Base-by-base conservation (phyloP, 2,888 invertebrate genomes). In the Ectemnius cavifrons region DNA sequence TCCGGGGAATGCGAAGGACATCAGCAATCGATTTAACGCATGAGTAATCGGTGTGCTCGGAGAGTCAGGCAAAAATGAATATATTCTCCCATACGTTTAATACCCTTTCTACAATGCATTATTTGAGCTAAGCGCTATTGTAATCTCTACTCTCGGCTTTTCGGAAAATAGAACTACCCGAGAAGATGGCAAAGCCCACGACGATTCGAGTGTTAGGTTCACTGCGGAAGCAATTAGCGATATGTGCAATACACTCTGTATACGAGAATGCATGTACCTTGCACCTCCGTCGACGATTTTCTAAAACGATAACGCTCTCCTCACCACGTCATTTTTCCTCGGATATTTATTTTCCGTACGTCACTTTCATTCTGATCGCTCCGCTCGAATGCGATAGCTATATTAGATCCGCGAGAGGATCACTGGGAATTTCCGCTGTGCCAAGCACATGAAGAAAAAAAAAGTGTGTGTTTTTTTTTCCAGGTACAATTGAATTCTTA, bases 291-390 rank as follows among this genome's bases (percentile, higher is more conserved):
- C 63, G 78, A 73, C 57, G 73, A 68, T 79, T 73, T 76, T 76
- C 63, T 80, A 75, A 80, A 79, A 76, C 56, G 77, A 70, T 76
- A 82, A 76, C 52, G 66, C 74, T 82, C 71, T 71, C 84, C 77
- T 87, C 82, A 88, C 84, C 85, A 87, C 86, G 86, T 88, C 88
- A 88, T 88, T 88, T 87, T 88, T 82, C 74, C 79, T 80, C 73
- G 73, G 73, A 85, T 73, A 82, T 86, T 86, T 85, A 84, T 83
- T 82, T 81, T 75, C 81, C 77, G 78, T 70, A 59, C 63, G 78
- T 73, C 80, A 79, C 80, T 79, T 77, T 79, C 79, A 82, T 78
- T 79, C 70, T 67, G 72, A 72, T 57, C 76, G 76, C 75, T 60
- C 71, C 71, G 67, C 56, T 46, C 57, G 64, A 47, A 23, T 49